A percentile compares a stretch with the other conserved stretches of the same genome.
Evolutionary conservation across 2,888 invertebrate species (phyloP).

Genomic region (Agonopterix heracliana): DNA sequence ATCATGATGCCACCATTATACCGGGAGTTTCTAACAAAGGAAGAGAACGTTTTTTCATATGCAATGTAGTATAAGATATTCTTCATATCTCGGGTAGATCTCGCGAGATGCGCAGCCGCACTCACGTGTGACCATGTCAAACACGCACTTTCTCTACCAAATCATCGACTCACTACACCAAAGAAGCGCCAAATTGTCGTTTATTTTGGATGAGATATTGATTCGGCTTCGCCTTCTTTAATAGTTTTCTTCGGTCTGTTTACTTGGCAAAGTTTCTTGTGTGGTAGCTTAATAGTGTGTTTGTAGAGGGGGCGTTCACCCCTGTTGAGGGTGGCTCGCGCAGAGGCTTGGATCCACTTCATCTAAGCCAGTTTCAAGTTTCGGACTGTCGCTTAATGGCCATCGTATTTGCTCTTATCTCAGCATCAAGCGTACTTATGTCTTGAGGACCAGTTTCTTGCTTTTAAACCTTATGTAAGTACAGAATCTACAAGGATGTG

Average conservation of each 20-base stretch:
- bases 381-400: slow-evolving; percentile 29
- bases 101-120: slow-evolving; percentile 5
- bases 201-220: slow-evolving; percentile 19
- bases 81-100: too few relatives aligned
- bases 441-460: not conserved
- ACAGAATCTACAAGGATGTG: too few relatives aligned
- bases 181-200: not conserved
- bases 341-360: slow-evolving; percentile 19
- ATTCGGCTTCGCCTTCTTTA: slow-evolving; percentile 22
- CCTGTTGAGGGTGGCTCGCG: slow-evolving; percentile 23
- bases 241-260: slow-evolving; percentile 36
- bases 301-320: slow-evolving; percentile 38
- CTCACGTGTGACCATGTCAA: slow-evolving; percentile 41
- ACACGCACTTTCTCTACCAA: slow-evolving; percentile 43
- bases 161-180: not conserved
- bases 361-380: slow-evolving; percentile 31
- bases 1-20: too few relatives aligned
- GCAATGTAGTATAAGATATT: too few relatives aligned
- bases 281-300: slow-evolving; percentile 36
- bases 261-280: slow-evolving; percentile 41
- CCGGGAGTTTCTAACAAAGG: too few relatives aligned
- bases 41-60: too few relatives aligned
- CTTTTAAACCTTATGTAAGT: too few relatives aligned
- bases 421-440: slow-evolving; percentile 7
- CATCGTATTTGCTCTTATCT: slow-evolving; percentile 31